Evolutionary conservation across 1,140 invertebrate genomes (phyloP).

Genomic region (Lepidotrigona ventralis): DNA sequence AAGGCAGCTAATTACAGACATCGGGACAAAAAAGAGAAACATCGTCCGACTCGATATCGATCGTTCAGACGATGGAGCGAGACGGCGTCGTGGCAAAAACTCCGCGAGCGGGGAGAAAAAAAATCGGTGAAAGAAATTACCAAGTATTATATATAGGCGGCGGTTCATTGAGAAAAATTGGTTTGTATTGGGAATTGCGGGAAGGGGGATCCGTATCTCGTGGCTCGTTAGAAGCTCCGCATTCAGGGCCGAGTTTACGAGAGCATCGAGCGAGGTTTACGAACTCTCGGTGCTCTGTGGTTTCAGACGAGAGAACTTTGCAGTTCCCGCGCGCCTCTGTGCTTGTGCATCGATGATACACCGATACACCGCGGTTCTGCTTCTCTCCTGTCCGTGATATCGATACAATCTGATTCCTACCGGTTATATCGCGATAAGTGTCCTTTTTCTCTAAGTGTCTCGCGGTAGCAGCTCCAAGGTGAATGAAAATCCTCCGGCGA

Average conservation of each 20-base stretch:
- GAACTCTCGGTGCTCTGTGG: conserved; percentile 17
- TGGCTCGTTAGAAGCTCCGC: conserved; percentile 26
- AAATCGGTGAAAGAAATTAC: conserved; percentile 49
- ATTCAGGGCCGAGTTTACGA: conserved; percentile 40
- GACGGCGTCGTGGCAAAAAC: not conserved
- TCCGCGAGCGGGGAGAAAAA: not conserved
- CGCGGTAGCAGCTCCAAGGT: not conserved
- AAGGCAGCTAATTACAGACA: not conserved
- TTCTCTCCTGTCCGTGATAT: not conserved
- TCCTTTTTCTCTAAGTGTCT: not conserved
- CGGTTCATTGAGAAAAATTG: conserved; percentile 38
- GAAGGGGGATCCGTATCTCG: conserved; percentile 20
- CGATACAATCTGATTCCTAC: not conserved
- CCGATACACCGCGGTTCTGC: not conserved
- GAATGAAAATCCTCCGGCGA: not conserved
- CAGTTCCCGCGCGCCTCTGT: not conserved
- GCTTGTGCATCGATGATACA: not conserved
- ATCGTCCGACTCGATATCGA: not conserved
- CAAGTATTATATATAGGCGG: conserved; percentile 9
- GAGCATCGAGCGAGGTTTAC: conserved; percentile 38
- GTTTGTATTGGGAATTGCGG: conserved; percentile 28
- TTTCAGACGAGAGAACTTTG: conserved; percentile 18
- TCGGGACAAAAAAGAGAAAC: not conserved
- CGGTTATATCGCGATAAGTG: not conserved
- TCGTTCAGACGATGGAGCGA: not conserved